Percentiles rank a stretch among this genome's conserved stretches.
phyloP scores from a whole-genome alignment of 2,888 invertebrate species.

The Troilus luridus region DNA sequence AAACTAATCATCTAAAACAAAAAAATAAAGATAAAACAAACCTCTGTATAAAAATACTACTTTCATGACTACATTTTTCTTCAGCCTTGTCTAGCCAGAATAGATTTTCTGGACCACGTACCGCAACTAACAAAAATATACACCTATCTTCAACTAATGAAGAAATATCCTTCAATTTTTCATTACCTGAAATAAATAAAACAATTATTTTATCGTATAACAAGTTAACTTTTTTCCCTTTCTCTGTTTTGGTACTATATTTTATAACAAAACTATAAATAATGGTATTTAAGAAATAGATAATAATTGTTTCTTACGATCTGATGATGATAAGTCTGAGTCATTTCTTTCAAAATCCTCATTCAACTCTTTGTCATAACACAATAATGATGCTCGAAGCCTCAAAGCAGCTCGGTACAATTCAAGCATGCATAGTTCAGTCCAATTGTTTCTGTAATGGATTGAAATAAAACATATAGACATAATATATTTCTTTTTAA shows the following conservation, averaged over 20 bases:
- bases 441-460: constrained; percentile 61
- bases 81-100: constrained; percentile 61
- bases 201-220: neutral
- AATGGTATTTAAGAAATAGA: neutral
- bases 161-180: constrained; percentile 60
- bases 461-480: neutral
- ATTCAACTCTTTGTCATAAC: constrained; percentile 61
- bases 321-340: constrained; percentile 13
- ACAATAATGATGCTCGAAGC: constrained; percentile 61
- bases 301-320: neutral
- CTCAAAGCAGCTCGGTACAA: constrained; percentile 62
- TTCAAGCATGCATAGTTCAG: constrained; percentile 61
- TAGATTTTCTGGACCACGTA: constrained; percentile 59
- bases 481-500: too few relatives aligned
- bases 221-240: neutral
- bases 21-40: neutral
- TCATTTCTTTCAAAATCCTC: constrained; percentile 57
- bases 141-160: constrained; percentile 62
- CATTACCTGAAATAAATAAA: constrained; percentile 53
- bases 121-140: constrained; percentile 62
- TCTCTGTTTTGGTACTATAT: too few relatives aligned
- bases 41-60: constrained; percentile 60
- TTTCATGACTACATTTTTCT: constrained; percentile 61
- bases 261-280: too few relatives aligned
- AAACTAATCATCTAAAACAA: neutral